phyloP scores from a whole-genome alignment of 2,113 vertebrate genomes.

The Catharus fuscescens region DNA sequence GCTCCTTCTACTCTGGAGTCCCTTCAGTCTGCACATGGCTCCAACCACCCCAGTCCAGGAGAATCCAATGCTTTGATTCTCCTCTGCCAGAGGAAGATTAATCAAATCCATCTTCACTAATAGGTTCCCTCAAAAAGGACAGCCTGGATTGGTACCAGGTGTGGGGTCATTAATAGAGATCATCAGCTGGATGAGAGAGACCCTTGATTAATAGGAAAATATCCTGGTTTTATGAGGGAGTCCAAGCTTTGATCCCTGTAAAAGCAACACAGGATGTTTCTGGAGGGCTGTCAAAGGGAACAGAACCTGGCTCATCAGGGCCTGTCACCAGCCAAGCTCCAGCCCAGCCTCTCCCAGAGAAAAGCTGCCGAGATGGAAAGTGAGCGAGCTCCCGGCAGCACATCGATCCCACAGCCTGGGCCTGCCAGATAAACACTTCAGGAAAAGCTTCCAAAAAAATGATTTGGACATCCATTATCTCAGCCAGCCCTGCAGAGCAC shows the following conservation, averaged over 20 bases:
- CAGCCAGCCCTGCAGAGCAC: neutral
- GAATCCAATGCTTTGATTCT: neutral
- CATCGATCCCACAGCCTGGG: constrained; percentile 64
- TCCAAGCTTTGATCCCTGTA: neutral
- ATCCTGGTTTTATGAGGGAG: neutral
- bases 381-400: neutral
- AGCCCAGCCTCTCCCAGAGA: neutral
- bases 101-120: neutral
- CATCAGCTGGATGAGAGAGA: neutral
- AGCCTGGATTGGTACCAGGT: neutral
- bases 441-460: constrained; percentile 28
- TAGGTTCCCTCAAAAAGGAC: neutral
- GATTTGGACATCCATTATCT: constrained; percentile 44
- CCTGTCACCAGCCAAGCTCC: constrained; percentile 14
- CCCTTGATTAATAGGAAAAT: neutral
- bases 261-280: neutral
- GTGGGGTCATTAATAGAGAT: neutral
- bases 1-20: neutral
- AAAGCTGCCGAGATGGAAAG: neutral
- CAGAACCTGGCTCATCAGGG: constrained; percentile 6
- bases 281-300: neutral
- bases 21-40: neutral
- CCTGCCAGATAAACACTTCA: constrained; percentile 54
- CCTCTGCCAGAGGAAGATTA: neutral
- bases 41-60: neutral